A percentile compares a stretch with the other conserved stretches of the same genome.
These are phyloP conservation scores for Datnioides undecimradiatus DNA, from an alignment of 2,113 vertebrate species.

Conservation along the genomic window DNA sequence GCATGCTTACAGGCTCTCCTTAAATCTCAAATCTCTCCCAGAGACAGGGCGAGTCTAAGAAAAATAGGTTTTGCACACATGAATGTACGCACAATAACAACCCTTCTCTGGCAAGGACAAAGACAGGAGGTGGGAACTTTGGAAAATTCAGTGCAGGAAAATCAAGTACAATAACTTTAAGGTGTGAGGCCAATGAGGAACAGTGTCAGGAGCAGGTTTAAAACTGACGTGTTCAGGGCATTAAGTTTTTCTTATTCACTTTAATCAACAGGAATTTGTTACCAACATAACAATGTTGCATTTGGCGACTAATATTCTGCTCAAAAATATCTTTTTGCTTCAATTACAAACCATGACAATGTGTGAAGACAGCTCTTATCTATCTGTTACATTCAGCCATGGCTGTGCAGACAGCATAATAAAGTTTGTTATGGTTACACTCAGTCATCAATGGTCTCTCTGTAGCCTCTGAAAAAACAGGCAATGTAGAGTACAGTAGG, in stretches of 20 bases:
- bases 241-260: neutral
- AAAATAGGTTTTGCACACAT: constrained; percentile 15
- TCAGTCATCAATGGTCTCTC: neutral
- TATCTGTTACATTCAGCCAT: neutral
- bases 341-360: neutral
- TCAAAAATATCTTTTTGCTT: neutral
- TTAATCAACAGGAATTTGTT: constrained; percentile 5
- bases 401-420: constrained; percentile 10
- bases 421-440: neutral
- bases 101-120: constrained; percentile 13
- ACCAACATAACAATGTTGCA: neutral
- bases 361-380: neutral
- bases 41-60: neutral
- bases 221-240: neutral
- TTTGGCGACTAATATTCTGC: neutral
- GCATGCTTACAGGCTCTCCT: neutral
- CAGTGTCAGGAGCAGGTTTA: neutral
- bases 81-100: neutral
- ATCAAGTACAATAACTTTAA: constrained; percentile 13
- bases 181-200: neutral
- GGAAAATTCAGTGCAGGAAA: constrained; percentile 25
- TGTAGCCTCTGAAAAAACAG: neutral
- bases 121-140: constrained; percentile 17
- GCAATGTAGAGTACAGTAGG: neutral
- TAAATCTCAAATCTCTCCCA: constrained; percentile 2